Evolutionary conservation across 1,140 invertebrate species (phyloP), one percentile per base, ranked within the genome.

Genomic region (Diabrotica virgifera): DNA sequence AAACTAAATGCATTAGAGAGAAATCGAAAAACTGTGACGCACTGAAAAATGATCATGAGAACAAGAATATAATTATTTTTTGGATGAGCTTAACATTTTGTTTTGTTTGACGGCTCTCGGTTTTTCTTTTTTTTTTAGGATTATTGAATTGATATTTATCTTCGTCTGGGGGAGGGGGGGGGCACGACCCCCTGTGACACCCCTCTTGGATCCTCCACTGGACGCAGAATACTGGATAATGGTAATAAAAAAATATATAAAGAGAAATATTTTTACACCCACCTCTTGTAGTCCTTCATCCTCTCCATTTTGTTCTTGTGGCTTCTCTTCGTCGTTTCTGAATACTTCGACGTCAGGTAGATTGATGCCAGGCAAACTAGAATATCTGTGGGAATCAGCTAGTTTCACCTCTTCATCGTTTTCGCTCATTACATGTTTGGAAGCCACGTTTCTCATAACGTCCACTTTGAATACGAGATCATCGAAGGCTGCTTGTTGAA

Each of bases 401-500:
- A 50, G 5, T 66, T 83, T 83, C 72, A 91, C 91, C 67, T 85
- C 82, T 68, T 89, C 83, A 51, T 91, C 78, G 71, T 87, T 84
- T 59, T 90, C 78, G 70, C 87, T 84, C 75, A 85, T 84, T 38
- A 91, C 70, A 64, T 86, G 81, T 66, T 70, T 83, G 79, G 74
- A 92, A 71, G 56, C 89, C 85, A 94, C 85, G 76, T 93, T 93
- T 52, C 93, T 82, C 84, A 90, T 90, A 14, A 94, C 87, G 79
- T 95, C 92, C 52, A 95, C 85, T 63, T 89, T 84, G 79, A 92
- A 95, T 0, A 91, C 81, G 66, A 87, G 84, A 77, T 93, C 89
- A 76, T 94, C 92, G 78, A 95, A 92, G 9, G 90, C 88, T 14
- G 91, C 92, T 80, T 94, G 90, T 77, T 94, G 92, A 35, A 94